Percentiles rank a stretch among this genome's conserved stretches.
These are phyloP conservation scores for Torymus aiolomorphi DNA, from an alignment of 2,888 invertebrate species.

Conservation along the genomic window DNA sequence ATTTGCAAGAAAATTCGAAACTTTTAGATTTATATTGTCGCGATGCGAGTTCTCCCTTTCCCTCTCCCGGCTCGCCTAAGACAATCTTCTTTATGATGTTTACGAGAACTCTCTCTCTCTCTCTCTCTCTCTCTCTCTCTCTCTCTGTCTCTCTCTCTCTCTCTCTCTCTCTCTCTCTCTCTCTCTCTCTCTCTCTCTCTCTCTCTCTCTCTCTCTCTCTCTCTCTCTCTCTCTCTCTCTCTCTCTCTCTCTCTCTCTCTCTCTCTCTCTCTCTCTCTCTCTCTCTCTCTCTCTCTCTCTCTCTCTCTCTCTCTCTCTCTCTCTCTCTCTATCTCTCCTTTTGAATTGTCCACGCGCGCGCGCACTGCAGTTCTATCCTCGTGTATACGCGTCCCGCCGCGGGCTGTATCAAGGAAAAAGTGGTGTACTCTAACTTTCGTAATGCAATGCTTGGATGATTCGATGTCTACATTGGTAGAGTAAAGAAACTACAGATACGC, in stretches of 20 bases:
- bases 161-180: too few relatives aligned
- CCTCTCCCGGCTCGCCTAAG: constrained; percentile 19
- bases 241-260: too few relatives aligned
- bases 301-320: too few relatives aligned
- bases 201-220: too few relatives aligned
- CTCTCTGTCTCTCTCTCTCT: too few relatives aligned
- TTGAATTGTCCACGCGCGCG: neutral
- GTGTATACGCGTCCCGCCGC: neutral
- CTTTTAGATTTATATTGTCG: constrained; percentile 55
- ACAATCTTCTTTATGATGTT: constrained; percentile 55
- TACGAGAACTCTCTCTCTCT: constrained; percentile 15
- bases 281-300: too few relatives aligned
- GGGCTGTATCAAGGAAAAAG: neutral
- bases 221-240: too few relatives aligned
- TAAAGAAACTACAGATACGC: too few relatives aligned
- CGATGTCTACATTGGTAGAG: neutral
- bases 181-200: too few relatives aligned
- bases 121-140: too few relatives aligned
- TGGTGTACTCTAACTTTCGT: constrained; percentile 23
- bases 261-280: too few relatives aligned
- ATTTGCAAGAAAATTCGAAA: constrained; percentile 53
- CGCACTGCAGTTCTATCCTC: constrained; percentile 16
- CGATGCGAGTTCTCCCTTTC: constrained; percentile 9
- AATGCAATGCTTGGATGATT: constrained; percentile 22
- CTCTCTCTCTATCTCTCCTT: too few relatives aligned